Evolutionary conservation across 2,113 vertebrate genomes (phyloP), one percentile per base, ranked within the genome.

Genomic region (Anser cygnoides): DNA sequence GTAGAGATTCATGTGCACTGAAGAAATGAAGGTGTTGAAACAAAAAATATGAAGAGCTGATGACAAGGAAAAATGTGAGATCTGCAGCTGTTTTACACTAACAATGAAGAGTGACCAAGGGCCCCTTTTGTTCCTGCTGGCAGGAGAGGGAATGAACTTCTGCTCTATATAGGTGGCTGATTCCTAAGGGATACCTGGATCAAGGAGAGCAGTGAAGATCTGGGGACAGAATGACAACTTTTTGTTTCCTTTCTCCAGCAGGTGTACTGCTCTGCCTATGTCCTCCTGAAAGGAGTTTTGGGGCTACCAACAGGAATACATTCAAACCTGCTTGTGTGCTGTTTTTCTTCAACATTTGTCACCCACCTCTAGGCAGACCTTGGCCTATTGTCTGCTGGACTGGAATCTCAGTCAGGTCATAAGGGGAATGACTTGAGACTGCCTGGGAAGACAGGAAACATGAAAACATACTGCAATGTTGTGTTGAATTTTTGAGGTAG

Each of bases 181-280:
- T 86, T 86, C 41, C 19, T 41, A 6, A 3, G 54, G 33, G 9
- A 9, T 77, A 21, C 22, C 41, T 37, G 21, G 8, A 18, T 29
- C 57, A 73, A 90, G 66, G 52, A 81, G 3, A 46, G 29, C 23
- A 41, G 29, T 29, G 43, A 43, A 19, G 54, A 68, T 72, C 49
- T 88, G 28, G 35, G 55, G 3, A 6, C 29, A 85, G 52, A 65
- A 76, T 22, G 50, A 19, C n/a, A 75, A 22, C 35, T 10, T 1
- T 4, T 39, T 61, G 13, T 25, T 68, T 29, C 1, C 4, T 75
- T 29, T 67, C 31, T 84, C 7, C 26, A 22, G 22, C 23, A 65
- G 43, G 3, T 1, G 0, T 41, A 43, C 52, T 2, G 6, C 35
- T 66, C 29, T 78, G 41, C 20, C 43, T 37, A 6, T 5, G 3